Evolutionary conservation across 2,888 invertebrate species (phyloP).

Genomic region (Lepetodrilus schrolli): DNA sequence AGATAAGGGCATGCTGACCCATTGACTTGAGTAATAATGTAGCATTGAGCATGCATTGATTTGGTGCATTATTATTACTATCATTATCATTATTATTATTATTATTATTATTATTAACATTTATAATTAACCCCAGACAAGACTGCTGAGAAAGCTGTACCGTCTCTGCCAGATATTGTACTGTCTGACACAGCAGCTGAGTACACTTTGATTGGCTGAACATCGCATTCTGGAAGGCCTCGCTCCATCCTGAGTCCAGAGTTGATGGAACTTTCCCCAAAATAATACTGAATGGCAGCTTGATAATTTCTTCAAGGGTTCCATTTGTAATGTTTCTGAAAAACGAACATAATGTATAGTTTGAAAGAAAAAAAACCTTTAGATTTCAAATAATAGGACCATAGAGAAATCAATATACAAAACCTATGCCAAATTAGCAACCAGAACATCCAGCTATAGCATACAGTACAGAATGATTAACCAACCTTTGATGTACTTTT

Average conservation of each 20-base stretch:
- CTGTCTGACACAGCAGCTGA: not conserved
- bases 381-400: not conserved
- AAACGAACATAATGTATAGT: not conserved
- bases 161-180: not conserved
- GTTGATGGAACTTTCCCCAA: not conserved
- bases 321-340: too few relatives aligned
- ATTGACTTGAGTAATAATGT: too few relatives aligned
- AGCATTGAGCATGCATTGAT: too few relatives aligned
- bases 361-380: not conserved
- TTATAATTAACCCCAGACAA: not conserved
- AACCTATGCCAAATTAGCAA: not conserved
- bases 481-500: not conserved
- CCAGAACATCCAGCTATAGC: not conserved
- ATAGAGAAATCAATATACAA: not conserved
- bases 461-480: not conserved
- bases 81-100: too few relatives aligned
- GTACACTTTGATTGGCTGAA: not conserved
- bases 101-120: too few relatives aligned
- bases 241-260: not conserved
- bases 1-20: too few relatives aligned
- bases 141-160: not conserved
- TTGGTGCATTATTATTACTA: too few relatives aligned
- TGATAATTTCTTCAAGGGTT: not conserved
- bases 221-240: not conserved
- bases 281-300: not conserved